phyloP scores from a whole-genome alignment of 2,113 vertebrate species.

The Neofelis nebulosa region DNA sequence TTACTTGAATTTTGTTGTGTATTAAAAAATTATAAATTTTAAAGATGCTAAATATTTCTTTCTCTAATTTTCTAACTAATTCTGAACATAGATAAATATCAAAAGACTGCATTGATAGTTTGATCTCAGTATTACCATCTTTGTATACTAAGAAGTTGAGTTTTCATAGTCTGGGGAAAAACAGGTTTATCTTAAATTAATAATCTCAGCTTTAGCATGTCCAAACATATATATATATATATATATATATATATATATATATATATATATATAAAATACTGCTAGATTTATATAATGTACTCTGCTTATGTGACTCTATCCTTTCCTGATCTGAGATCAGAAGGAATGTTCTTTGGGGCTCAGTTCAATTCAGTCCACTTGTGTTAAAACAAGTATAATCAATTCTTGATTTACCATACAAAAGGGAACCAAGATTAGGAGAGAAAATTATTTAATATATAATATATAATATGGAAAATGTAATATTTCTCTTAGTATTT shows the following conservation, averaged over 20 bases:
- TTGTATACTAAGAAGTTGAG: not conserved
- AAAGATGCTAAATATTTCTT: not conserved
- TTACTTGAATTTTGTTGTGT: not conserved
- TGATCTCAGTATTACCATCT: not conserved
- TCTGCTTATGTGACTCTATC: not conserved
- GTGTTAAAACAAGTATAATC: not conserved
- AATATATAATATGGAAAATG: not conserved
- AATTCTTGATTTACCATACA: not conserved
- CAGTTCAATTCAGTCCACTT: not conserved
- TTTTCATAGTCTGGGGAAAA: not conserved
- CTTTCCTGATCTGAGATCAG: not conserved
- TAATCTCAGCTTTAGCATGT: not conserved
- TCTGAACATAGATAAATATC: not conserved
- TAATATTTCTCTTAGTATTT: not conserved
- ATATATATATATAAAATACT: not conserved
- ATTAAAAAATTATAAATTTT: not conserved
- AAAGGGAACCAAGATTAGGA: not conserved
- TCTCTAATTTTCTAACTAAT: not conserved
- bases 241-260: too few relatives aligned
- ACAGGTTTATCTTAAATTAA: not conserved
- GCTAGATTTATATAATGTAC: not conserved
- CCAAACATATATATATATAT: not conserved
- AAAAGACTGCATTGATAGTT: not conserved
- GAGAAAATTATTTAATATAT: not conserved
- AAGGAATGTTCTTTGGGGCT: not conserved